Base-by-base conservation (phyloP, 1,140 invertebrate genomes). In the Orussus abietinus region DNA sequence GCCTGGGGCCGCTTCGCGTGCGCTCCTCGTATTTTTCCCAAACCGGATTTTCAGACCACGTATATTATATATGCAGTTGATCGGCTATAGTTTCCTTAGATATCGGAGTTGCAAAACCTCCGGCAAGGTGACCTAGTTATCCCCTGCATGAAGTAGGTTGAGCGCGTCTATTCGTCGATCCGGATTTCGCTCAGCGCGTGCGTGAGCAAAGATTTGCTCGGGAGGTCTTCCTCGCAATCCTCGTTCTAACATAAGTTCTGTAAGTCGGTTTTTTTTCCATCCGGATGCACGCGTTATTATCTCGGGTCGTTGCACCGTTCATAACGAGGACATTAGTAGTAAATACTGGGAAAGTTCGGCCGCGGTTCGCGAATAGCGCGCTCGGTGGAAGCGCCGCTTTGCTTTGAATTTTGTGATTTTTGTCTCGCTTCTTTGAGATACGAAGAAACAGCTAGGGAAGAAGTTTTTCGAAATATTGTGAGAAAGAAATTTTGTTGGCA, bases 41-140 rank as follows among this genome's bases (percentile, higher is more conserved):
- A 64, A 63, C 58, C 58, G 60, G 56, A 64, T 59, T 63, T 57
- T 55, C 52, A 51, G 11, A 25, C 17, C 15, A 14, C 10, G 20
- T 14, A 25, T 29, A 3, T 13, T 15, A 18, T 21, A 19, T 3
- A 14, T 42, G 29, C 32, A 35, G 40, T 15, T 37, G 33, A 28
- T 34, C 25, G 22, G 18, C 18, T 47, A 22, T 17, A 34, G 17
- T 36, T 32, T 28, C 40, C 35, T 47, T 41, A 46, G 29, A 47
- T 38, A 32, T 30, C 25, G 35, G 18, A 31, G 48, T 53, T 57
- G 54, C 48, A 49, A 52, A 57, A 57, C 13, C 46, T 51, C 49
- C 44, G 52, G 45, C 57, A 62, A 64, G 54, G 56, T 64, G 58
- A 62, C 56, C 59, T 47, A 62, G 52, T 62, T 62, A 34, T 38